phyloP scores from a whole-genome alignment of 2,888 invertebrate species.

The Endotricha flammealis region DNA sequence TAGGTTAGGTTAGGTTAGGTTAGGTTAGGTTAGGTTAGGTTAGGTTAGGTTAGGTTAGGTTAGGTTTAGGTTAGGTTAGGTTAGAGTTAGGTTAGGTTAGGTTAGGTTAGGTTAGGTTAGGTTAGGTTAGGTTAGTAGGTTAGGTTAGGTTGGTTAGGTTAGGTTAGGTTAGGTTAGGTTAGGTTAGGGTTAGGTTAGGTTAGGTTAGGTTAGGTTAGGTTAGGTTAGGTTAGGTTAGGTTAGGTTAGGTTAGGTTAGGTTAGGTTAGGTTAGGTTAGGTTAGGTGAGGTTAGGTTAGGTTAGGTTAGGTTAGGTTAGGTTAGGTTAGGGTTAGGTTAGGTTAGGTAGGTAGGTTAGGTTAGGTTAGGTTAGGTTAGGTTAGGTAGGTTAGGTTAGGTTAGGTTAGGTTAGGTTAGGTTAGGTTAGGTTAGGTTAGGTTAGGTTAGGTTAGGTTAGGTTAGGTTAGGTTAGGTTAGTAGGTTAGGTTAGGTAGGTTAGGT shows the following conservation, averaged over 20 bases:
- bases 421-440: constrained; percentile 21
- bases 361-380: constrained; percentile 12
- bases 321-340: constrained; percentile 14
- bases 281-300: constrained; percentile 16
- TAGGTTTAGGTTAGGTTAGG: constrained; percentile 20
- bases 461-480: constrained; percentile 17
- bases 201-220: constrained; percentile 15
- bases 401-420: constrained; percentile 17
- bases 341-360: constrained; percentile 12
- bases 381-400: constrained; percentile 13
- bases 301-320: constrained; percentile 15
- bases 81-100: constrained; percentile 17
- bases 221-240: constrained; percentile 14
- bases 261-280: constrained; percentile 9
- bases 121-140: constrained; percentile 13
- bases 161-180: constrained; percentile 13
- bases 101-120: constrained; percentile 14
- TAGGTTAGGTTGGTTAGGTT: constrained; percentile 13
- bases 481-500: constrained; percentile 21
- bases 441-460: constrained; percentile 21
- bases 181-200: constrained; percentile 15
- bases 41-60: constrained; percentile 25
- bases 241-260: constrained; percentile 15
- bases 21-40: constrained; percentile 22
- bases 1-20: constrained; percentile 19